Evolutionary conservation across 2,797 vertebrate species (phyloP), one percentile per base, ranked within the genome.

Genomic region (Petrocephalus sullivani): DNA sequence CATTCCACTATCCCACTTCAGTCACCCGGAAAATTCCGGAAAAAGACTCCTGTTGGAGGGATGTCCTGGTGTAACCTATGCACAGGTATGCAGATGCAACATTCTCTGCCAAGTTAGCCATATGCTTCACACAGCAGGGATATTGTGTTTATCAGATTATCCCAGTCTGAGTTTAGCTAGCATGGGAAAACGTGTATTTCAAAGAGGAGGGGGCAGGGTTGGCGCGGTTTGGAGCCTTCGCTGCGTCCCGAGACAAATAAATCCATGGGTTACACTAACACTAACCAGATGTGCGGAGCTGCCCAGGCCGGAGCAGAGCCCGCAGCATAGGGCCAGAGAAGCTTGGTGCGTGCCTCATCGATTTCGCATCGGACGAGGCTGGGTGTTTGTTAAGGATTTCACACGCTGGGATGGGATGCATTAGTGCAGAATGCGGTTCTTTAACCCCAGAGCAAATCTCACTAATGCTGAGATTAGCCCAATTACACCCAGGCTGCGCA

Each of bases 331-430:
- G 87, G 88, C 90, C 92, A 91, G 93, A 89, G 88, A 91, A 91
- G 84, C 91, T 92, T 92, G 90, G 94, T 91, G 93, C 92, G 91
- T 87, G 86, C 88, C 88, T 93, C 92, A 93, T 95, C 93, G 95
- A 94, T 94, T 93, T 91, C 89, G 88, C 92, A 93, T 92, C 92
- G 90, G 88, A 91, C 78, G 46, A 91, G 94, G 93, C 94, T 94
- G 94, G 93, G 92, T 89, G 90, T 87, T 90, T 23, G 90, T 93
- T 93, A 92, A 90, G 37, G 88, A 87, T 91, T 93, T 91, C 85
- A 78, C 90, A 89, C 89, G 87, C 88, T 71, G 84, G 91, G 88
- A 90, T 89, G 89, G 90, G 90, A 91, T 90, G 88, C 89, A 92
- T 94, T 93, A 91, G 90, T 92, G 89, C 87, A 89, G 89, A 92